A percentile compares a stretch with the other conserved stretches of the same genome.
Conservation (phyloP, 2,113 vertebrate genomes). For the Chionis minor region DNA sequence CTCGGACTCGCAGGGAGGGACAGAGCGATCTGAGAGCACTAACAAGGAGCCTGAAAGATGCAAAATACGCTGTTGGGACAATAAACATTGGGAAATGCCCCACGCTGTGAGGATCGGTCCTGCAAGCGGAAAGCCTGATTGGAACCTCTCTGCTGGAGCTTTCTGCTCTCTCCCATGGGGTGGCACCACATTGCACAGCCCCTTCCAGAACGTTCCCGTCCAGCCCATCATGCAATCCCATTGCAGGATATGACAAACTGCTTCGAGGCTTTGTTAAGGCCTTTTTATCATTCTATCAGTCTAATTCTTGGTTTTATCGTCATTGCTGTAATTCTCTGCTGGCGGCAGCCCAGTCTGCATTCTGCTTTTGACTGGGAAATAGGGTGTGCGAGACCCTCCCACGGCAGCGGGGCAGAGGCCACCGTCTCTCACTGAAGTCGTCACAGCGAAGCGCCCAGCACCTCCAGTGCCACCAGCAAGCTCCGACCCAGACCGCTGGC, state of each 20-base stretch:
- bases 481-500: not conserved
- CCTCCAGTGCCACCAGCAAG: not conserved
- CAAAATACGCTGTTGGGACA: not conserved
- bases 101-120: fast-evolving
- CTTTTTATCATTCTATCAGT: not conserved
- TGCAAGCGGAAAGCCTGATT: not conserved
- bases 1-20: not conserved
- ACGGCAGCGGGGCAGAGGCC: not conserved
- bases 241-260: conserved; percentile 7
- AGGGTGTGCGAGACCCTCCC: not conserved
- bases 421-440: not conserved
- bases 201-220: not conserved
- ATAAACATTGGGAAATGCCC: not conserved
- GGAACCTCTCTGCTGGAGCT: not conserved
- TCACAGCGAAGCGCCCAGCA: not conserved
- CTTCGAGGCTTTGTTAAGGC: not conserved
- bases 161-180: not conserved
- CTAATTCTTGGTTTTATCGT: not conserved
- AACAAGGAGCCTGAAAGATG: not conserved
- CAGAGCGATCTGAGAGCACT: not conserved
- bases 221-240: not conserved
- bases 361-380: not conserved
- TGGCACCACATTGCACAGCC: not conserved
- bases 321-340: not conserved
- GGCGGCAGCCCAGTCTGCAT: not conserved